Base-by-base conservation (phyloP, 2,797 vertebrate species). In the Haliaeetus albicilla region DNA sequence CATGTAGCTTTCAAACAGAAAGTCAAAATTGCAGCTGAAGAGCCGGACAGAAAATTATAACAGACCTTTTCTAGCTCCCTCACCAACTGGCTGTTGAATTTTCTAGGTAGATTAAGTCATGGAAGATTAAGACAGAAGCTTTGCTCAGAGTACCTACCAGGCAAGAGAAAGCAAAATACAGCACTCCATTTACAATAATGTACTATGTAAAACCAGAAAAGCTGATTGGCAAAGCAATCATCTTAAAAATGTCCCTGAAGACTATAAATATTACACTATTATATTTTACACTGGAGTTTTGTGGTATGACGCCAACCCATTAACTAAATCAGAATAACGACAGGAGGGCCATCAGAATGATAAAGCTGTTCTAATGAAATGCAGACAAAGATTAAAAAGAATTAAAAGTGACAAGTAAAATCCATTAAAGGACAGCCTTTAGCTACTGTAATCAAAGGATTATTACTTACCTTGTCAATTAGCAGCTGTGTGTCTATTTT, bases 331-430 rank as follows among this genome's bases (percentile, higher is more conserved):
- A 96, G 95, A 97, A 95, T 94, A 97, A 96, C 10, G 64, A 96
- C 94, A 96, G 82, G 78, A 95, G 88, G 89, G 88, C 90, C 96
- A 97, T 97, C 91, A 73, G 94, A 94, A 97, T 97, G 95, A 97
- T 97, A 97, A 97, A 97, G 57, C 80, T 18, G 3, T 87, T 95
- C 91, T 97, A 98, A 97, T 98, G 95, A 98, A 98, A 98, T 95
- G 84, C 87, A 98, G 97, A 97, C 93, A 96, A 96, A 98, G 96
- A 98, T 97, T 97, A 96, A 97, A 93, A 97, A 96, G 96, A 98
- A 98, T 98, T 97, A 98, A 97, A 98, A 97, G 95, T 98, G 97
- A 98, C 98, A 98, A 97, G 97, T 91, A 92, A 97, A 98, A 97
- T 97, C 95, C 95, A 97, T 97, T 97, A 98, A 96, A 98, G 93